A percentile compares a stretch with the other conserved stretches of the same genome.
These are phyloP conservation scores for Seira musarum DNA, from an alignment of 2,888 invertebrate genomes.

Conservation along the genomic window DNA sequence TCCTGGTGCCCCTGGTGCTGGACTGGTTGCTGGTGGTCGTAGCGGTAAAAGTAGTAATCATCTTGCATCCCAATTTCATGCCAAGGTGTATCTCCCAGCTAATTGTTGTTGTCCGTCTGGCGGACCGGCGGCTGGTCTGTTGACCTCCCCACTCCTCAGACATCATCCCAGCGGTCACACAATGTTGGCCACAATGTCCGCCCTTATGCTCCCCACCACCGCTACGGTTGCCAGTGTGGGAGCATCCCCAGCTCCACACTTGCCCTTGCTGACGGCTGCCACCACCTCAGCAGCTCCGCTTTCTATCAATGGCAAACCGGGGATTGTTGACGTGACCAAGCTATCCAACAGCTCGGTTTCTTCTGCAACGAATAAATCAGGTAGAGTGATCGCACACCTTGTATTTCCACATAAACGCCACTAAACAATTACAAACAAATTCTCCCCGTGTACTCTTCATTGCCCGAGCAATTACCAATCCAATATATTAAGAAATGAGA, in stretches of 20 bases:
- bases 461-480: too few species aligned
- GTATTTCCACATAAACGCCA: too few species aligned
- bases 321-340: constrained; percentile 20
- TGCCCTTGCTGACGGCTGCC: constrained; percentile 65
- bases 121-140: constrained; percentile 69
- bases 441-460: too few species aligned
- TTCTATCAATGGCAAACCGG: constrained; percentile 16
- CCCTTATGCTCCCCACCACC: constrained; percentile 69
- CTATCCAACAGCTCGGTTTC: background rate
- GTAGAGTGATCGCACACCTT: too few species aligned
- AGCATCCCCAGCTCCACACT: constrained; percentile 60
- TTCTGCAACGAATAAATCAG: constrained; percentile 56
- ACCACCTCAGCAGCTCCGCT: constrained; percentile 26
- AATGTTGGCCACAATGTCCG: constrained; percentile 70
- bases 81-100: constrained; percentile 70
- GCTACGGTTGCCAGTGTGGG: constrained; percentile 68
- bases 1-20: constrained; percentile 44
- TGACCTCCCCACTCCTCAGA: constrained; percentile 69
- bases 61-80: constrained; percentile 68
- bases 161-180: constrained; percentile 66
- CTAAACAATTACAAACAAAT: too few species aligned
- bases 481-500: too few species aligned
- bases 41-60: constrained; percentile 15
- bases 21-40: constrained; percentile 3
- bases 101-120: constrained; percentile 70